Base-by-base conservation (phyloP, 2,113 vertebrate species). In the Pleuronectes platessa region DNA sequence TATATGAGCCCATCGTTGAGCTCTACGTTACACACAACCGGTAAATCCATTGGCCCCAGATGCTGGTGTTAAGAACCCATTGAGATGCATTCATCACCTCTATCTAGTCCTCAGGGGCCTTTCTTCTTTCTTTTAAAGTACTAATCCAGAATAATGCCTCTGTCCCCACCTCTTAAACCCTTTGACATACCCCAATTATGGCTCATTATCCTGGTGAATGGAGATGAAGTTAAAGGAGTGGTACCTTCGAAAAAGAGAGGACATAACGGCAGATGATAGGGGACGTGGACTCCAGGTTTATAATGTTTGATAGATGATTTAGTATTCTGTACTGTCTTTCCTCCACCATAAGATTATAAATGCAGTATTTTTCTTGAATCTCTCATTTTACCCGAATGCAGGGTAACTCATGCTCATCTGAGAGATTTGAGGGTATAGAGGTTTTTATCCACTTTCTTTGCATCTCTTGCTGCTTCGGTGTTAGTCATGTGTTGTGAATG, bases 161-260 rank as follows among this genome's bases (percentile, higher is more conserved):
- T 76, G 74, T 85, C 67, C 27, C 61, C 9, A 23, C 79, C 83
- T 88, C 74, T 88, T 79, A 87, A 86, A 66, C 74, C 64, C 77
- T 90, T 87, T 88, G 77, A 93, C 90, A 91, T 83, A 81, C 80
- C 74, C 67, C 84, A 90, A 87, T 92, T 92, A 92, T 68, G 79
- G 77, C 79, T 90, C 79, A 88, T 94, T 88, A 93, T 88, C 83
- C 81, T 51, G 61, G 87, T 61, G 72, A 85, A 73, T 63, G 76
- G 73, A 81, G 84, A 87, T 65, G 66, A 87, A 89, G 71, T 88
- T 91, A 88, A 85, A 85, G 76, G 71, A 84, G 70, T 65, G 87
- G 82, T 81, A 73, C 74, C 51, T 35, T 60, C 75, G 84, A 78
- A 69, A 76, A 69, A 76, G 79, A 87, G 83, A 81, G 56, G 82